A percentile compares a stretch with the other conserved stretches of the same genome.
Conservation (phyloP, 2,797 vertebrate genomes). For the Cephalopachus bancanus region DNA sequence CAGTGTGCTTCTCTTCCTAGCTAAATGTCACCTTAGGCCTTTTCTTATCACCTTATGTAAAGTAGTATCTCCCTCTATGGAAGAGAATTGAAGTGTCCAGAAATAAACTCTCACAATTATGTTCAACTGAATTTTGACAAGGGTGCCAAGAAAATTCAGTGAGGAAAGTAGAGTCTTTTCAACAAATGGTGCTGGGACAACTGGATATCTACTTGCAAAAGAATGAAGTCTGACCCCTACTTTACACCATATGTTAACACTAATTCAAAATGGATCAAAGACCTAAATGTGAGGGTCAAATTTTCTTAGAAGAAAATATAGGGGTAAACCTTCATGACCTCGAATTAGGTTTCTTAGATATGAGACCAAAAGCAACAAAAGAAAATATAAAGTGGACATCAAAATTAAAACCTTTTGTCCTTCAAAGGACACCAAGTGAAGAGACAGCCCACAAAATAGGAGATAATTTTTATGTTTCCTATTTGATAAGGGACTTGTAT, state of each 20-base stretch:
- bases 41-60: not conserved
- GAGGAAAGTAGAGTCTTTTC: not conserved
- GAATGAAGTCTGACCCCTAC: not conserved
- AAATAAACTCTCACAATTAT: conserved; percentile 4
- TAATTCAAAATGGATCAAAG: conserved; percentile 57
- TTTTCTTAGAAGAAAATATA: conserved; percentile 9
- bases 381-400: conserved; percentile 47
- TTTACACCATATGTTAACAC: conserved; percentile 22
- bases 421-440: conserved; percentile 39
- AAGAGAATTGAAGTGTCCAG: conserved; percentile 15
- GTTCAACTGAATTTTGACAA: conserved; percentile 3
- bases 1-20: conserved; percentile 34
- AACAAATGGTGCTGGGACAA: not conserved
- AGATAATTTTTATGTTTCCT: not conserved
- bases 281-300: conserved; percentile 44
- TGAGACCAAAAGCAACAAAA: conserved; percentile 43
- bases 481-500: conserved; percentile 18
- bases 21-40: not conserved
- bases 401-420: conserved; percentile 45
- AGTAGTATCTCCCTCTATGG: conserved; percentile 9
- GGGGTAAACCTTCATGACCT: conserved; percentile 39
- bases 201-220: not conserved
- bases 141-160: conserved; percentile 14
- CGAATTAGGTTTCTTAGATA: conserved; percentile 42
- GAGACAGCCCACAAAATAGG: not conserved